These are phyloP conservation scores for Plecturocebus donacophilus DNA, from an alignment of 2,113 vertebrate species.

Conservation along the genomic window DNA sequence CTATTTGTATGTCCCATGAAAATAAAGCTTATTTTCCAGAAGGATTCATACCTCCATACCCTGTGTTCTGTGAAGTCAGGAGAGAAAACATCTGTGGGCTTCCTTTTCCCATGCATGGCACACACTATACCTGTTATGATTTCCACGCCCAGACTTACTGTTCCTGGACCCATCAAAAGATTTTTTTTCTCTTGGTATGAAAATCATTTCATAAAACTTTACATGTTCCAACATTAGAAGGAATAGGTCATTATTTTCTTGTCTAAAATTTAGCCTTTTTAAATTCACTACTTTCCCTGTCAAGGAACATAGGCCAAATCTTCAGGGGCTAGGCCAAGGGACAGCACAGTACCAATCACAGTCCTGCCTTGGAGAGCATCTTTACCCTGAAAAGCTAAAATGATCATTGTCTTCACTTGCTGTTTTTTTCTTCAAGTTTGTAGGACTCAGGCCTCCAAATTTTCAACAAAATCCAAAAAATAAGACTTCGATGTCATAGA, in stretches of 20 bases:
- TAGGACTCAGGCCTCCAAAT: neutral
- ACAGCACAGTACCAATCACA: neutral
- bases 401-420: neutral
- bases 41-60: neutral
- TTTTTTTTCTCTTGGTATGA: neutral
- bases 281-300: neutral
- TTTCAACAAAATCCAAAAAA: neutral
- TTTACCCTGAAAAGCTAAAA: neutral
- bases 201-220: conserved; percentile 13
- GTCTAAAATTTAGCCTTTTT: neutral
- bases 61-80: neutral
- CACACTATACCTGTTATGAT: neutral
- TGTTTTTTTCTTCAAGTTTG: neutral
- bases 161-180: neutral
- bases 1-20: neutral
- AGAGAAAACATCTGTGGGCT: neutral
- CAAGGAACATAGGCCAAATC: neutral
- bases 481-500: neutral
- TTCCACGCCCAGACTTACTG: neutral
- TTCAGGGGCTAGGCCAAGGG: neutral
- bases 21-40: neutral
- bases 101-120: neutral
- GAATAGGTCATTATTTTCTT: neutral
- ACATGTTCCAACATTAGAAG: neutral
- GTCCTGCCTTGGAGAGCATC: fast-evolving